These are phyloP conservation scores for Drosophila nebulosa DNA, from an alignment of 1,140 invertebrate species.

Conservation along the genomic window DNA sequence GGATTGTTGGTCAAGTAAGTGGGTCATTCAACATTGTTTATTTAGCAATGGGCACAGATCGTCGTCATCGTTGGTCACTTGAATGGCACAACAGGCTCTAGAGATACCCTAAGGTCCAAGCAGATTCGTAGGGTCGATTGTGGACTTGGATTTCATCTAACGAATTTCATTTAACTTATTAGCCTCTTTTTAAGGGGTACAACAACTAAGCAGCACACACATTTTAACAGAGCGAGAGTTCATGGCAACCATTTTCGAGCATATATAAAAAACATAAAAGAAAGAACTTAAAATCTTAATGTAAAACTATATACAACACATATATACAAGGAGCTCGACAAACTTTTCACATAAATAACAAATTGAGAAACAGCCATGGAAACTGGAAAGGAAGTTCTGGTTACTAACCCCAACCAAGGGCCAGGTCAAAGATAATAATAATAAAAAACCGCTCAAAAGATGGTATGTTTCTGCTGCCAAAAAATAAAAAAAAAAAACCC, in stretches of 20 bases:
- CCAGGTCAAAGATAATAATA: constrained; percentile 67
- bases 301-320: constrained; percentile 11
- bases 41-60: constrained; percentile 13
- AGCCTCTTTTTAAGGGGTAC: too few relatives aligned
- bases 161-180: too few relatives aligned
- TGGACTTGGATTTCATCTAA: too few relatives aligned
- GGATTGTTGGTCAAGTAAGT: constrained; percentile 26
- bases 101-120: too few relatives aligned
- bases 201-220: too few relatives aligned
- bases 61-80: neutral
- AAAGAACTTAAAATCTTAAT: neutral
- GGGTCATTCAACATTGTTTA: constrained; percentile 38
- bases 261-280: neutral
- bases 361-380: constrained; percentile 28
- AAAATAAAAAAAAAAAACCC: constrained; percentile 38
- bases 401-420: neutral
- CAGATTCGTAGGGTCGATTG: too few relatives aligned
- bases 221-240: too few relatives aligned
- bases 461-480: constrained; percentile 30
- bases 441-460: constrained; percentile 66
- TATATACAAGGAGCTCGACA: constrained; percentile 20
- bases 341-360: constrained; percentile 60
- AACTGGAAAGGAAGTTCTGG: neutral
- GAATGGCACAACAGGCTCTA: too few relatives aligned
- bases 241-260: too few relatives aligned